These are phyloP conservation scores for Labeo rohita DNA, from an alignment of 2,113 vertebrate genomes.

Conservation along the genomic window DNA sequence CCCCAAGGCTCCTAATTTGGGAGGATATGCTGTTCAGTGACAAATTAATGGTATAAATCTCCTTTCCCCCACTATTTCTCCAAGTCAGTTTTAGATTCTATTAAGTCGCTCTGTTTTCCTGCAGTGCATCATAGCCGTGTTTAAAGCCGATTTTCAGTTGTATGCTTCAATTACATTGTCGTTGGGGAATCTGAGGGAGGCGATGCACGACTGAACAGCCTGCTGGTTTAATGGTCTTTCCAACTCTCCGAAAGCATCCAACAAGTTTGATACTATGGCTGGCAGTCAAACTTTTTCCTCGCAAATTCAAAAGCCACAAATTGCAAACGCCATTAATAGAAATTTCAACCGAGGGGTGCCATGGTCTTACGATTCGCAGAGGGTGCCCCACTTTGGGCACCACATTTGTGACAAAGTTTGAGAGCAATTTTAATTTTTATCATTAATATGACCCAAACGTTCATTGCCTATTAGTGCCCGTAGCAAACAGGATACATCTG, in stretches of 20 bases:
- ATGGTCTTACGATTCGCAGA: background rate
- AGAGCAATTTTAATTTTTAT: background rate
- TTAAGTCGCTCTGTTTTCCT: background rate
- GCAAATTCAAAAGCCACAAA: background rate
- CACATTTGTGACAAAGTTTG: conserved; percentile 1
- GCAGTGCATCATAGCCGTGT: background rate
- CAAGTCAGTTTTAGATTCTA: background rate
- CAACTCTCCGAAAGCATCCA: background rate
- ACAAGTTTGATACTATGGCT: background rate
- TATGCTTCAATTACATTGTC: conserved; percentile 3
- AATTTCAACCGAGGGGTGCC: background rate
- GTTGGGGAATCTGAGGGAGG: background rate
- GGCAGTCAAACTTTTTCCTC: background rate
- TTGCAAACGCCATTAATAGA: background rate
- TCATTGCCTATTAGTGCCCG: conserved; percentile 40
- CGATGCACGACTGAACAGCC: background rate
- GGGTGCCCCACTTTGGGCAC: background rate
- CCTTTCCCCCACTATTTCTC: background rate
- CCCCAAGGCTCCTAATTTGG: background rate
- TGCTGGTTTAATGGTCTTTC: background rate
- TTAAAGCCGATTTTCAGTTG: background rate
- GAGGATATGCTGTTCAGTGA: conserved; percentile 32
- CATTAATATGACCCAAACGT: conserved; percentile 1
- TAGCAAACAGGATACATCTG: conserved; percentile 49
- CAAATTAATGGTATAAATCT: background rate